Base-by-base conservation (phyloP, 2,888 invertebrate species). In the Yponomeuta evonymella region DNA sequence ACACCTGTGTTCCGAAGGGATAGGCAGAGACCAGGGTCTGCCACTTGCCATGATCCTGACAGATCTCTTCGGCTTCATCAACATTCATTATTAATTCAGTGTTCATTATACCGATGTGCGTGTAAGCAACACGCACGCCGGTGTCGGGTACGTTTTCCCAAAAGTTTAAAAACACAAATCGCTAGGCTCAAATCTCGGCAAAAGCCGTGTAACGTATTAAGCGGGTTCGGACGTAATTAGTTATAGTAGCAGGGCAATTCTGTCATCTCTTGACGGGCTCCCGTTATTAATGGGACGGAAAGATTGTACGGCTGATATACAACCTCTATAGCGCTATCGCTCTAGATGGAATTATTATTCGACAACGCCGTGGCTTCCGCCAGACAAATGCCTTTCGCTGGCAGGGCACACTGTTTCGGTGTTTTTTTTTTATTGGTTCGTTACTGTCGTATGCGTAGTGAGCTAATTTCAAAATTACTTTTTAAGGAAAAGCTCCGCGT, bases 221-320 rank as follows among this genome's bases (percentile, higher is more conserved):
- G 51, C 51, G 2, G 5, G 51, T 58, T 58, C 12, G 51, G 51
- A 58, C 51, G 67, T 67, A 67, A 67, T 67, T 36, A 67, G 15
- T 67, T 67, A 67, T 43, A n/a, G 33, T 23, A 67, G 67, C 67
- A 67, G 36, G 67, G 48, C 67, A 48, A 67, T 67, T 67, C 67
- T 67, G 67, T 67, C 67, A 67, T 67, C 67, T 65, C 43, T 15
- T 67, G 67, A 67, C 67, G 67, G 33, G 23, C 67, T 65, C 67
- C 12, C 15, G 6, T 67, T 67, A 67, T 67, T 67, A 67, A 67
- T 67, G 67, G 48, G 48, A 67, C 67, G 65, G 65, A 65, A 65
- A 65, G 65, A 65, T 65, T 33, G 65, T 65, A 33, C 15, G 51
- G 51, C 51, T 58, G 51, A 58, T 58, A 58, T 58, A 58, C 51